Conservation (phyloP, 2,113 vertebrate species). For the Trematomus loennbergii region DNA sequence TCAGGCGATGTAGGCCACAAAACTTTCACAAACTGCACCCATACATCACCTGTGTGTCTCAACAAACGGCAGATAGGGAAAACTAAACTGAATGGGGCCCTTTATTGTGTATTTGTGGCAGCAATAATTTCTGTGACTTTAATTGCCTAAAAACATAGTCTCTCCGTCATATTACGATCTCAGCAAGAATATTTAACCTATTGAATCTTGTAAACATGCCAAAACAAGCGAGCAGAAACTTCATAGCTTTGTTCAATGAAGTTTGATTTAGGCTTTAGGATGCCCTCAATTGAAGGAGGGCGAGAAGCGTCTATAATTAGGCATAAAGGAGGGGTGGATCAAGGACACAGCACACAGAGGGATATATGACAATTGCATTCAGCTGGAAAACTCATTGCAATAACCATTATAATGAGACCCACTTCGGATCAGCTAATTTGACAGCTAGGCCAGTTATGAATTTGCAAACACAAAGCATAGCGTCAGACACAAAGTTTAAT, state of each 20-base stretch:
- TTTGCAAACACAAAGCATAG: slow-evolving; percentile 32
- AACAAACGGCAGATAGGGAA: slow-evolving; percentile 23
- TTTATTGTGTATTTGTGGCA: neutral
- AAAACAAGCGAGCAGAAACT: slow-evolving; percentile 55
- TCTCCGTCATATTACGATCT: neutral
- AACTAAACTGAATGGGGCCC: slow-evolving; percentile 43
- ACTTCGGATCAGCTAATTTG: slow-evolving; percentile 55
- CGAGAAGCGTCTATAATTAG: slow-evolving; percentile 81
- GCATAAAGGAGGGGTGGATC: slow-evolving; percentile 68
- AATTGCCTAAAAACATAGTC: neutral
- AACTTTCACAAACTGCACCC: slow-evolving; percentile 60
- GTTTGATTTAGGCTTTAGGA: slow-evolving; percentile 78
- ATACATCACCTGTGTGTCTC: slow-evolving; percentile 35
- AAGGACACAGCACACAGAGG: slow-evolving; percentile 75
- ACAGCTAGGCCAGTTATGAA: slow-evolving; percentile 35
- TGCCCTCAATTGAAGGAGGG: slow-evolving; percentile 86
- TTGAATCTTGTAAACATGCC: slow-evolving; percentile 5
- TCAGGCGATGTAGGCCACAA: slow-evolving; percentile 71
- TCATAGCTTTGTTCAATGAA: slow-evolving; percentile 61
- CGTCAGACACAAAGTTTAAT: neutral
- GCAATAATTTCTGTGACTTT: slow-evolving; percentile 2
- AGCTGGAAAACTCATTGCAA: slow-evolving; percentile 62
- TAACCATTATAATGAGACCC: slow-evolving; percentile 61
- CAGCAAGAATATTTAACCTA: neutral
- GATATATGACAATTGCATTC: slow-evolving; percentile 75